Percentiles rank a stretch among this genome's conserved stretches.
Conservation (phyloP, 2,888 invertebrate species). For the Lordiphosa fenestrarum region DNA sequence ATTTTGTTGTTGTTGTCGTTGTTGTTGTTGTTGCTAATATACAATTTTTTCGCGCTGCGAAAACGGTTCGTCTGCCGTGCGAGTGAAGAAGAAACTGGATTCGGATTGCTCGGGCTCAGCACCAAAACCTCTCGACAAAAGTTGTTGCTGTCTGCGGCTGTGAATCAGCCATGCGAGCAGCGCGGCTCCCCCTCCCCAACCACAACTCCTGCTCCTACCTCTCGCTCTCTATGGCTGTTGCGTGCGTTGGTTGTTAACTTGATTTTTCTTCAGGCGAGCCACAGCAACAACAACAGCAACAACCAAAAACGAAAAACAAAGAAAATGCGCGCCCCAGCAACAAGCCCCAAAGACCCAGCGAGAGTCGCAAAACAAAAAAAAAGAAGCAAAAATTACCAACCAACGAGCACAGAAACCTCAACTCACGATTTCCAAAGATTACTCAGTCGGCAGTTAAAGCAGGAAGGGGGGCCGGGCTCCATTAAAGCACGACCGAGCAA, state of each 20-base stretch:
- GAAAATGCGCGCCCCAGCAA: conserved; percentile 55
- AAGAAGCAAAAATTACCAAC: conserved; percentile 32
- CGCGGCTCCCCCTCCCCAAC: conserved; percentile 15
- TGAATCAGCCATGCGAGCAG: conserved; percentile 66
- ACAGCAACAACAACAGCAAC: conserved; percentile 14
- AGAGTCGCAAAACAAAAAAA: conserved; percentile 25
- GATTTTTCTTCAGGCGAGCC: conserved; percentile 65
- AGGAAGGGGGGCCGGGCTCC: conserved; percentile 12
- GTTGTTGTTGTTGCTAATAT: conserved; percentile 14
- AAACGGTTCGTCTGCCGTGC: conserved; percentile 26
- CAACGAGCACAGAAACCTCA: conserved; percentile 23
- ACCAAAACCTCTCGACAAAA: conserved; percentile 58
- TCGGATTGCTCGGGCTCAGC: conserved; percentile 61
- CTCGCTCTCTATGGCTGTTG: conserved; percentile 31
- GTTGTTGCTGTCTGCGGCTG: conserved; percentile 28
- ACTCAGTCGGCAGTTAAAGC: conserved; percentile 30
- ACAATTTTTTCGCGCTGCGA: conserved; percentile 28
- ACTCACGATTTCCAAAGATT: conserved; percentile 70
- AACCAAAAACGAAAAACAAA: conserved; percentile 58
- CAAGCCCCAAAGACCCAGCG: conserved; percentile 35
- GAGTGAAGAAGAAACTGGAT: conserved; percentile 75
- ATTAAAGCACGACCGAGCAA: conserved; percentile 62
- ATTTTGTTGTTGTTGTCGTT: conserved; percentile 1
- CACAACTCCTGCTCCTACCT: conserved; percentile 13
- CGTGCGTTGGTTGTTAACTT: conserved; percentile 69